phyloP scores from a whole-genome alignment of 2,888 invertebrate species.

The Cataglyphis rosenhaueri region DNA sequence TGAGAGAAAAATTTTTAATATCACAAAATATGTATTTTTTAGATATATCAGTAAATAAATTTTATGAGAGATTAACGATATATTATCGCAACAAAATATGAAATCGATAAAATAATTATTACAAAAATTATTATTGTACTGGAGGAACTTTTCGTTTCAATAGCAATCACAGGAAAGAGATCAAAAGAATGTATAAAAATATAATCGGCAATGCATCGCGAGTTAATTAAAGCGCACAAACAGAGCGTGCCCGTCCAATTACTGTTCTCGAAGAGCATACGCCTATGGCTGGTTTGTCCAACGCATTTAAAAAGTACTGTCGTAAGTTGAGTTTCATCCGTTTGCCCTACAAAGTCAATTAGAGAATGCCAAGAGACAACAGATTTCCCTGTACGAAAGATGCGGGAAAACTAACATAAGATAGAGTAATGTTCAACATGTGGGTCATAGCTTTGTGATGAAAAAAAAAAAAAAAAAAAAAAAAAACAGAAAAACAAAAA shows the following conservation, averaged over 20 bases:
- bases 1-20: not conserved
- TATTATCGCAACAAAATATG: not conserved
- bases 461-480: not conserved
- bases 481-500: not conserved
- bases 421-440: not conserved
- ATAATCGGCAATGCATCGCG: constrained; percentile 46
- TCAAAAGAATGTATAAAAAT: constrained; percentile 55
- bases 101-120: not conserved
- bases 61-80: not conserved
- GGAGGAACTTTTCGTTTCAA: constrained; percentile 70
- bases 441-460: not conserved
- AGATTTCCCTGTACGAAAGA: constrained; percentile 19
- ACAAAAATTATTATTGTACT: not conserved
- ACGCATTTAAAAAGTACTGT: constrained; percentile 31
- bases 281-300: constrained; percentile 55
- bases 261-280: constrained; percentile 60
- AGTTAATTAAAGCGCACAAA: constrained; percentile 80
- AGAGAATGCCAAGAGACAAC: constrained; percentile 13
- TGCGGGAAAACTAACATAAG: not conserved
- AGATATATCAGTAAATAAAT: not conserved
- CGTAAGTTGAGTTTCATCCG: constrained; percentile 43
- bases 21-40: not conserved
- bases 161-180: constrained; percentile 60
- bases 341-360: constrained; percentile 45
- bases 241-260: constrained; percentile 80